Conservation (phyloP, 2,797 vertebrate species). For the Odontamblyopus rebecca region DNA sequence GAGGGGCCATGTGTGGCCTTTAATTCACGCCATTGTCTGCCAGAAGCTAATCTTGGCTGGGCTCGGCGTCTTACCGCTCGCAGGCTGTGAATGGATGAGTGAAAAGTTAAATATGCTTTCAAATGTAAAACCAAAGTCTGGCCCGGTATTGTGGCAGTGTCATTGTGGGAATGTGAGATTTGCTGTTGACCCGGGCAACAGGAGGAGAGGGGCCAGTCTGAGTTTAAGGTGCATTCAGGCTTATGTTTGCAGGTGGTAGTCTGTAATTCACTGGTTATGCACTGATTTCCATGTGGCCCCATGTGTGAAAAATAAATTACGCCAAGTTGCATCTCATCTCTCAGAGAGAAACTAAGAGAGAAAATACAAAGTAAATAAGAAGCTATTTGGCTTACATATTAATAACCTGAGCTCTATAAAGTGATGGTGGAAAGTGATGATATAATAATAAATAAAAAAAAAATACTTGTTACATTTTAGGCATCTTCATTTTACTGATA, state of each 20-base stretch:
- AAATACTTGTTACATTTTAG: background rate
- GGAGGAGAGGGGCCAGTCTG: conserved; percentile 59
- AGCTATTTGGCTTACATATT: background rate
- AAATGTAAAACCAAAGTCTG: conserved; percentile 75
- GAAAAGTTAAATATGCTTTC: conserved; percentile 85
- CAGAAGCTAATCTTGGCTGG: conserved; percentile 81
- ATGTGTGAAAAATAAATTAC: conserved; percentile 42
- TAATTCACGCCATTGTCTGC: conserved; percentile 81
- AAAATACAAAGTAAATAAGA: conserved; percentile 2
- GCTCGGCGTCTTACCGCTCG: conserved; percentile 74
- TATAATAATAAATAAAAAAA: background rate
- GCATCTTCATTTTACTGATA: background rate
- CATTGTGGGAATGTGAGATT: conserved; percentile 64
- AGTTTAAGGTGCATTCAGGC: conserved; percentile 56
- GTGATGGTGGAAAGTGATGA: background rate
- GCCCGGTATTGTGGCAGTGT: conserved; percentile 71
- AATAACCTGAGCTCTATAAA: conserved; percentile 4
- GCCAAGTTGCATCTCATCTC: conserved; percentile 8
- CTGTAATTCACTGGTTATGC: conserved; percentile 43
- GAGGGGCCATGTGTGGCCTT: conserved; percentile 76
- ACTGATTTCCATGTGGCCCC: conserved; percentile 34
- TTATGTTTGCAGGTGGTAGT: conserved; percentile 48
- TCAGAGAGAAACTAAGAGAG: conserved; percentile 4
- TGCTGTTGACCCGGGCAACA: conserved; percentile 72
- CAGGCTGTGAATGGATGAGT: conserved; percentile 73